Conservation (phyloP, 2,113 vertebrate genomes). For the Polypterus bichir region DNA sequence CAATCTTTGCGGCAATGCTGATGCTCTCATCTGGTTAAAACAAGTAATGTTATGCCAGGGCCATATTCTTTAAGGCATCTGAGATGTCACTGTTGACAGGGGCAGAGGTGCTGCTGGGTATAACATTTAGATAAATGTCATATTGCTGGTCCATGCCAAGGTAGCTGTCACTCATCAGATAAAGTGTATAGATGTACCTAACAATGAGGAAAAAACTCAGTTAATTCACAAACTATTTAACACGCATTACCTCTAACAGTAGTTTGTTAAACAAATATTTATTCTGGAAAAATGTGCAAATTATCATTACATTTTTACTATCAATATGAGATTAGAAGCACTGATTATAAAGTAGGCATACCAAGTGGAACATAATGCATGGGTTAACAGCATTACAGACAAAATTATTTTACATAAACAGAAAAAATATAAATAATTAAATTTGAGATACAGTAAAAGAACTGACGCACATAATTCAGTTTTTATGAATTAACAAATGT, state of each 20-base stretch:
- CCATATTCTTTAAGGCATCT: constrained; percentile 26
- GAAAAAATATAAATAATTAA: no score
- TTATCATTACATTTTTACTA: no score
- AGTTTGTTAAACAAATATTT: no score
- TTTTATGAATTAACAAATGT: no score
- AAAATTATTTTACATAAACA: no score
- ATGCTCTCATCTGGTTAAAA: constrained; percentile 19
- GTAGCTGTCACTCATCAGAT: constrained; percentile 96
- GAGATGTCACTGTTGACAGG: constrained; percentile 53
- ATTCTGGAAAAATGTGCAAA: no score
- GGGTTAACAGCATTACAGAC: no score
- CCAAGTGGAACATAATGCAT: not conserved
- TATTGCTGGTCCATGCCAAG: constrained; percentile 96
- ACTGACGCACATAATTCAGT: no score
- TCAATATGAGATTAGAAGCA: no score
- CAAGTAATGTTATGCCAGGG: constrained; percentile 31
- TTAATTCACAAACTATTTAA: not conserved
- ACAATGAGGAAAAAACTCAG: not conserved
- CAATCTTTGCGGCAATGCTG: constrained; percentile 21
- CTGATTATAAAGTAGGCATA: not conserved
- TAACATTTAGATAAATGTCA: constrained; percentile 73
- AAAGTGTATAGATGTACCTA: constrained; percentile 90
- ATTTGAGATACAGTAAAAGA: no score
- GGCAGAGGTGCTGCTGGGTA: constrained; percentile 41
- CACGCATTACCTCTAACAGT: not conserved